Base-by-base conservation (phyloP, 2,113 vertebrate genomes). In the Rhinopomastus cyanomelas region DNA sequence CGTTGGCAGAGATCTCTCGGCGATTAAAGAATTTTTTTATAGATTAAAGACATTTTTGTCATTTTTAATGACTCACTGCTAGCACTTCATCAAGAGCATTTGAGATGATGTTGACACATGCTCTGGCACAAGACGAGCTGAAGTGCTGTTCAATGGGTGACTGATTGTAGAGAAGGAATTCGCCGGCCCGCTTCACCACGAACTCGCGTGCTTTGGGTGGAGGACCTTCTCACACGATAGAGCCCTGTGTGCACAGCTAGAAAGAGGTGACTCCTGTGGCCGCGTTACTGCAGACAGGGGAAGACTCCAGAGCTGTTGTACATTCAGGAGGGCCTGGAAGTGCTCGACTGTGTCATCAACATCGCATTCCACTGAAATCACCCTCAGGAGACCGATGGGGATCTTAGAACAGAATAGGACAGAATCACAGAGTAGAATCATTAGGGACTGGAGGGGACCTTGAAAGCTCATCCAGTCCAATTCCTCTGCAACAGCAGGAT, bases 1-100 rank as follows among this genome's bases (percentile, higher is more conserved):
- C 64, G 72, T 94, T 84, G 91, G 88, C 72, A 96, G 95, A 42
- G 87, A 85, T 96, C 96, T 93, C 92, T 84, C 34, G 36, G 93
- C 56, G 91, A 96, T 96, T 95, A 93, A 95, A 94, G 93, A 95
- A 95, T 93, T 96, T 93, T n/a, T 96, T 93, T 75, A 94, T 69
- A 97, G 97, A 97, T 97, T 96, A 97, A 97, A 98, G 97, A 86
- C 97, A 98, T 97, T 98, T 97, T 97, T 98, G 97, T 95, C 97
- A 98, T 98, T 97, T 97, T 98, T 97, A 97, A 97, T 98, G 96
- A 96, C 96, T 97, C 97, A 97, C 97, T 97, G 93, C 96, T 80
- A 79, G 96, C 96, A 96, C 97, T 97, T 96, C 95, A 96, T 97
- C 85, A 96, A 97, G 96, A 96, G 81, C 94, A 95, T 95, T 93